Evolutionary conservation across 2,113 vertebrate species (phyloP), one percentile per base, ranked within the genome.

Genomic region (Pseudonaja textilis): DNA sequence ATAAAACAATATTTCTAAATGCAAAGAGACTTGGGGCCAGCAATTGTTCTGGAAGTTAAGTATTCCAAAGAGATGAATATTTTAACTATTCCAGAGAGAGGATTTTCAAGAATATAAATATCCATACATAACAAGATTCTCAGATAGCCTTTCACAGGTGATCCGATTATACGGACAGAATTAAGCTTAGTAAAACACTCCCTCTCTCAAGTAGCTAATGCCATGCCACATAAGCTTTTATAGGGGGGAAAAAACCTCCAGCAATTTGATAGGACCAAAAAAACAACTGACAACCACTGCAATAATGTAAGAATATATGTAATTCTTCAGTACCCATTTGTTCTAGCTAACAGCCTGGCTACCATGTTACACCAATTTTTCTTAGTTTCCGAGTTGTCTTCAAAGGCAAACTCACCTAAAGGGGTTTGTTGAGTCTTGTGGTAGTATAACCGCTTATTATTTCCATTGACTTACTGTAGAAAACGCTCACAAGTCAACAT

Each of bases 161-260:
- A 22, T 7, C 18, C 22, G 7, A 81, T 22, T 42, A 81, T 81
- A 81, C 18, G 1, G 34, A 81, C 16, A 2, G 74, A 81, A 81
- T 42, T 81, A 81, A 81, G 3, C 2, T 81, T 22, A 42, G 7
- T 42, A 81, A 81, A 39, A 42, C 74, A 81, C 34, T 42, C 34
- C 74, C 16, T 81, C 34, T 20, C n/a, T 39, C n/a, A 20, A 7
- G 5, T 34, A 74, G n/a, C 5, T 39, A 39, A 39, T 81, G 69
- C 5, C 7, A 20, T 42, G 74, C 1, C 34, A 42, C 42, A 22
- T 42, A 42, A 42, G 74, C 6, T 81, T 81, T 81, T 81, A 9
- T 42, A 1, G 29, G 54, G 54, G 3, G 1, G 23, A 2, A 23
- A 23, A 7, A 3, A 22, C 6, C 0, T 5, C 8, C n/a, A 81